A percentile compares a stretch with the other conserved stretches of the same genome.
Evolutionary conservation across 2,113 vertebrate genomes (phyloP).

Genomic region (Recurvirostra avosetta): DNA sequence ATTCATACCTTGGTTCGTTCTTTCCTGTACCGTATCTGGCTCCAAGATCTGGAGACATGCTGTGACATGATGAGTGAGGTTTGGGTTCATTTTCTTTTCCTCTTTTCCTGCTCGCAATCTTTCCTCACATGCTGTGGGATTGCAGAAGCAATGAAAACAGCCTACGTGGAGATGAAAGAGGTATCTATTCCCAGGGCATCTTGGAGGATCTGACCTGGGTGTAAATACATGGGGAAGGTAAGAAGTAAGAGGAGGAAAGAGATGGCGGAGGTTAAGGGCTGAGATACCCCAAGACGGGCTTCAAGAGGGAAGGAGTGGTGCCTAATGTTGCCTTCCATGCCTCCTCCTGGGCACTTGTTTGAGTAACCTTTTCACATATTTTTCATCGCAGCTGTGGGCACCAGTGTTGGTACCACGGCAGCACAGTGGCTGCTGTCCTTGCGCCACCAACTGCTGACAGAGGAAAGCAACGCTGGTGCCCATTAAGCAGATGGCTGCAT

Average conservation of each 20-base stretch:
- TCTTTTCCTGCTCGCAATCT: background rate
- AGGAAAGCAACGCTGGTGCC: background rate
- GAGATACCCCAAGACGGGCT: background rate
- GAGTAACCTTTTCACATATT: background rate
- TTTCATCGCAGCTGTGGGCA: background rate
- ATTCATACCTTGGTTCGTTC: background rate
- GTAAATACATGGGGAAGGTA: background rate
- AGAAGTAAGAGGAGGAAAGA: background rate
- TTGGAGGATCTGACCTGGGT: background rate
- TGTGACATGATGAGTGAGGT: background rate
- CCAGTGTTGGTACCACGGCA: background rate
- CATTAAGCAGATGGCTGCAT: background rate
- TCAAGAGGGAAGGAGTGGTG: background rate
- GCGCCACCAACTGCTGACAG: accelerated
- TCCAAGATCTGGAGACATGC: background rate
- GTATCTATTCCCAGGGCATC: background rate
- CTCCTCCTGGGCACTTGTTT: background rate
- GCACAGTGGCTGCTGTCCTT: background rate
- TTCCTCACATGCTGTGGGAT: background rate
- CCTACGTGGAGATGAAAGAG: background rate
- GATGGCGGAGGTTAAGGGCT: background rate
- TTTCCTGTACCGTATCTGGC: background rate
- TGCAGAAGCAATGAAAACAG: background rate
- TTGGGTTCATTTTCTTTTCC: background rate
- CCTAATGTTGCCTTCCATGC: background rate